These are phyloP conservation scores for Anodontia alba DNA, from an alignment of 2,888 invertebrate species.

Conservation along the genomic window DNA sequence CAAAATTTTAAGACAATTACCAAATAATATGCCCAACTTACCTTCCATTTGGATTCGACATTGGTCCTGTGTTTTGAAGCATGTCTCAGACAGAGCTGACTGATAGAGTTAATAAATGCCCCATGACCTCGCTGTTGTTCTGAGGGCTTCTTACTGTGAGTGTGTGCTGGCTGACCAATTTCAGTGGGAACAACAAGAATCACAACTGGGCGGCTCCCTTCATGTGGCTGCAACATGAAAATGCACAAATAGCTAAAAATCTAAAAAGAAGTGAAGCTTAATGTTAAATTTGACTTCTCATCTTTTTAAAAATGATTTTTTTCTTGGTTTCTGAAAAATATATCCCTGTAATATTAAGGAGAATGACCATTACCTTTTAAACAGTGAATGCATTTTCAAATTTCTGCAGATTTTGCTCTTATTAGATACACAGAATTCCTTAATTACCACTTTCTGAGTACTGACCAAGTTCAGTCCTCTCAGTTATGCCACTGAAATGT, in stretches of 20 bases:
- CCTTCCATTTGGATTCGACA: conserved; percentile 70
- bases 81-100: conserved; percentile 70
- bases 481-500: too few relatives aligned
- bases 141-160: conserved; percentile 56
- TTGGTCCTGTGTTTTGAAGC: conserved; percentile 66
- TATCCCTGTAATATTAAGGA: too few relatives aligned
- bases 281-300: too few relatives aligned
- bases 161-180: conserved; percentile 58
- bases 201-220: conserved; percentile 62
- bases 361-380: too few relatives aligned
- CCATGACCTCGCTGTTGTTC: conserved; percentile 66
- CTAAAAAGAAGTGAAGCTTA: too few relatives aligned
- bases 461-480: too few relatives aligned
- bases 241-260: conserved; percentile 5
- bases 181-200: conserved; percentile 74
- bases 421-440: too few relatives aligned
- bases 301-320: neutral
- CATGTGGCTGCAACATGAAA: conserved; percentile 55
- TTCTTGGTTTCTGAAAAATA: neutral
- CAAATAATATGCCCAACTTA: too few relatives aligned
- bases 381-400: too few relatives aligned
- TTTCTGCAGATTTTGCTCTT: too few relatives aligned
- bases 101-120: conserved; percentile 64
- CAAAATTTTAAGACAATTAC: too few relatives aligned
- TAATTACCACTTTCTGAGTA: too few relatives aligned